These are phyloP conservation scores for Centropus bengalensis DNA, from an alignment of 2,113 vertebrate species.

Conservation along the genomic window DNA sequence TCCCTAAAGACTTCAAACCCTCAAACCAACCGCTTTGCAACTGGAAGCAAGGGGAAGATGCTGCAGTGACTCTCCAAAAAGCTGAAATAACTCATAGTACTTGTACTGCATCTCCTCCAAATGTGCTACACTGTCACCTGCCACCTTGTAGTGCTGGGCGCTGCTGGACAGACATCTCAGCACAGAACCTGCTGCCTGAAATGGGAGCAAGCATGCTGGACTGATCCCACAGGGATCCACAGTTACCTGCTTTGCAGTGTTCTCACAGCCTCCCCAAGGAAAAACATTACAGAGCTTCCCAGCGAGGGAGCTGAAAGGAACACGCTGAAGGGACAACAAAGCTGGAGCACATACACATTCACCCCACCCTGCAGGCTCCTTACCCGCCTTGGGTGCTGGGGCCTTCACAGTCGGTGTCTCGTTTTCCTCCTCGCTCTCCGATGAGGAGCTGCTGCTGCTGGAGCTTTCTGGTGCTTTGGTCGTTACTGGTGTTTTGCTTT, in stretches of 20 bases:
- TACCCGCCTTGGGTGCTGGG: slow-evolving; percentile 40
- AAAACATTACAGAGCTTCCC: not conserved
- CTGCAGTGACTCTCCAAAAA: not conserved
- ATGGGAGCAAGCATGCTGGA: not conserved
- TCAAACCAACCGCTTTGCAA: not conserved
- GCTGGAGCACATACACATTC: not conserved
- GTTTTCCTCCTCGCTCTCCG: slow-evolving; percentile 67
- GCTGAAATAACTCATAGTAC: not conserved
- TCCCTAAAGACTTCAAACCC: not conserved
- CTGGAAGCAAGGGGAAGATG: not conserved
- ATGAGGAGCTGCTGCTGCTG: slow-evolving; percentile 43
- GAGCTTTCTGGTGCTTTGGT: not conserved
- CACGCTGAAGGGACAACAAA: not conserved
- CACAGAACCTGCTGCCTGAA: not conserved
- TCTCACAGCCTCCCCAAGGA: slow-evolving; percentile 7
- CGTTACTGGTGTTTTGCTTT: not conserved
- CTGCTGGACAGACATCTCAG: slow-evolving; percentile 32
- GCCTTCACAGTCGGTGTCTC: fast-evolving
- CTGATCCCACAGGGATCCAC: not conserved
- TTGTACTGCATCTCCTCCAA: not conserved
- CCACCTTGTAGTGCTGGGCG: not conserved
- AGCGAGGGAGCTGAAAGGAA: not conserved
- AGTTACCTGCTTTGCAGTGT: not conserved
- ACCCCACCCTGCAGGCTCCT: not conserved
- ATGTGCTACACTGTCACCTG: fast-evolving